Evolutionary conservation across 1,140 invertebrate genomes (phyloP).

Genomic region (Euschistus heros): DNA sequence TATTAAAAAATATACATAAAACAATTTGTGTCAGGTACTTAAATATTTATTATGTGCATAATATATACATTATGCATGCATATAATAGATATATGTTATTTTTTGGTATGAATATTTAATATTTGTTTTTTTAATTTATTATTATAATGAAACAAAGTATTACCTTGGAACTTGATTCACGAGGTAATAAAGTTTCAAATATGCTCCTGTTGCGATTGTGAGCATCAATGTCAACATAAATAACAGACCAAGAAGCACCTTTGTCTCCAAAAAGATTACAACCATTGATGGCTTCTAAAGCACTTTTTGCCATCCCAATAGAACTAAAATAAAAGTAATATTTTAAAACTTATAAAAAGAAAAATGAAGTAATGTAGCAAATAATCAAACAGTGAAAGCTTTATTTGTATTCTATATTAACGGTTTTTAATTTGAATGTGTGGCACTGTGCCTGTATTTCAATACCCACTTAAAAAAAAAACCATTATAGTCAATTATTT

Average conservation of each 20-base stretch:
- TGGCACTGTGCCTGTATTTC: too few species aligned
- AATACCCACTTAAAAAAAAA: too few species aligned
- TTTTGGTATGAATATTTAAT: too few species aligned
- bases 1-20: conserved; percentile 15
- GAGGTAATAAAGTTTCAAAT: conserved; percentile 93
- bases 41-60: too few species aligned
- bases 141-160: conserved; percentile 19
- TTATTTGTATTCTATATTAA: not conserved
- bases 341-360: not conserved
- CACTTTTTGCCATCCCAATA: conserved; percentile 91
- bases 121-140: too few species aligned
- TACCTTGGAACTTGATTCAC: conserved; percentile 97
- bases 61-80: too few species aligned
- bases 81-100: too few species aligned
- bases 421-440: too few species aligned
- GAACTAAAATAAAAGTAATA: conserved; percentile 38
- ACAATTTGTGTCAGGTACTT: conserved; percentile 1
- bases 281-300: conserved; percentile 96
- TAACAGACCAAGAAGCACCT: conserved; percentile 94
- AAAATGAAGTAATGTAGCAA: not conserved
- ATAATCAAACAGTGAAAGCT: not conserved
- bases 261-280: conserved; percentile 97
- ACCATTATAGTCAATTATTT: too few species aligned
- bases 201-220: conserved; percentile 98
- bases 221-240: conserved; percentile 99